Evolutionary conservation across 1,140 invertebrate species (phyloP), one percentile per base, ranked within the genome.

Genomic region (Drosophila yakuba): DNA sequence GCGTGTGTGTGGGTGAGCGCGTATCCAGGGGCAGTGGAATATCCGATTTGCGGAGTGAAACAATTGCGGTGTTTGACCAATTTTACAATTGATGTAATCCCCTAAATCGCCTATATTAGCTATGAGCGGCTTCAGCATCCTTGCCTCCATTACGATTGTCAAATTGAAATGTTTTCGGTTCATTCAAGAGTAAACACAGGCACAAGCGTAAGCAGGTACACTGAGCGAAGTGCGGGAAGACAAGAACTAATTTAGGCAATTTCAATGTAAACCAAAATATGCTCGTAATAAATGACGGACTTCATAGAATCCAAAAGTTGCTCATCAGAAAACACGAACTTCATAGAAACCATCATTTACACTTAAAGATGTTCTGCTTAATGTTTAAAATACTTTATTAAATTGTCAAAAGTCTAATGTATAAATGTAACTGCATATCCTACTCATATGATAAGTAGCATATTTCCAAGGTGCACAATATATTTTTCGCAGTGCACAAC

Each of bases 51-150:
- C 78, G 28, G 79, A 82, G 85, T 83, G 89, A 90, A 90, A 91
- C 89, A 91, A 91, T 91, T 91, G 85, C 71, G 78, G 76, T 91
- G 77, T 91, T 91, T 91, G 80, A 85, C 90, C 86, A 90, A 89
- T 90, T 74, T 90, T 66, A 86, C 82, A 86, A 86, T 86, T 66
- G 72, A 74, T 55, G 61, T 91, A 91, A 91, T 91, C 85, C 89
- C 71, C 45, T 68, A 90, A 91, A 91, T 89, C 88, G 72, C 80
- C 80, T 74, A 91, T 83, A 91, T 91, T 91, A 91, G 83, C 75
- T 62, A 67, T 76, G 56, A 60, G 51, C 57, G 57, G 67, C 50
- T 64, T 73, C 59, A 68, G 61, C 39, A 48, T 72, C 66, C 76
- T 77, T 78, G 67, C 64, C 59, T 78, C 75, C 59, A 78, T 78